Conservation (phyloP, 2,113 vertebrate genomes). For the Tragelaphus strepsiceros region DNA sequence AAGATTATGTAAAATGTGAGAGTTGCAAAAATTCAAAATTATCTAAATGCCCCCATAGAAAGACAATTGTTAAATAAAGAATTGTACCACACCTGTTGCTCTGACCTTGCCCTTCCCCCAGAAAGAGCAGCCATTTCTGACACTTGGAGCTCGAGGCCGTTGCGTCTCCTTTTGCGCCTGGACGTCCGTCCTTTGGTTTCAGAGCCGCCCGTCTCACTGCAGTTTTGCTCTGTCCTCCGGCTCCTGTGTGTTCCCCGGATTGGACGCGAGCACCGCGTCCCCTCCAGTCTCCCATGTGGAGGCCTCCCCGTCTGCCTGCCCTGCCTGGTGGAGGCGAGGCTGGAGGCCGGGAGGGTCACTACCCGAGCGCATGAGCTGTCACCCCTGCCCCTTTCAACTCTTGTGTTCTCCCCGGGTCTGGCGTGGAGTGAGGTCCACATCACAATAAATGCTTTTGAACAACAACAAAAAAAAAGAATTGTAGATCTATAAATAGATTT, state of each 20-base stretch:
- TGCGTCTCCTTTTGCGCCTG: fast-evolving
- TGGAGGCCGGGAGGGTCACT: neutral
- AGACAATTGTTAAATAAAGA: neutral
- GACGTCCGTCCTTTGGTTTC: neutral
- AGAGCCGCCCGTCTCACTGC: neutral
- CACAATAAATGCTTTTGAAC: neutral
- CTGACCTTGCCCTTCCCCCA: fast-evolving
- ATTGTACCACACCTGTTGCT: fast-evolving
- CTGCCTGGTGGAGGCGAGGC: neutral
- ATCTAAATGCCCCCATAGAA: neutral
- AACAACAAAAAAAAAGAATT: neutral
- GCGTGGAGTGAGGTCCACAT: fast-evolving
- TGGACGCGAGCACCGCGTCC: fast-evolving
- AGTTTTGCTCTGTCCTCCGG: fast-evolving
- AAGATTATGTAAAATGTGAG: neutral
- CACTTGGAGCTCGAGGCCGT: fast-evolving
- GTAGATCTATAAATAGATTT: neutral
- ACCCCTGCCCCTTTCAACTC: neutral
- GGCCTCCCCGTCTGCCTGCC: fast-evolving
- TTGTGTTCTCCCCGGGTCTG: fast-evolving
- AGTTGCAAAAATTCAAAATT: neutral
- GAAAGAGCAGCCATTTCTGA: fast-evolving
- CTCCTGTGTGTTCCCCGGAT: neutral
- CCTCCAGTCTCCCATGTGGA: neutral
- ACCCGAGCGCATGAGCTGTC: no score